These are phyloP conservation scores for Pogonomyrmex californicus DNA, from an alignment of 1,140 invertebrate genomes.

Conservation along the genomic window DNA sequence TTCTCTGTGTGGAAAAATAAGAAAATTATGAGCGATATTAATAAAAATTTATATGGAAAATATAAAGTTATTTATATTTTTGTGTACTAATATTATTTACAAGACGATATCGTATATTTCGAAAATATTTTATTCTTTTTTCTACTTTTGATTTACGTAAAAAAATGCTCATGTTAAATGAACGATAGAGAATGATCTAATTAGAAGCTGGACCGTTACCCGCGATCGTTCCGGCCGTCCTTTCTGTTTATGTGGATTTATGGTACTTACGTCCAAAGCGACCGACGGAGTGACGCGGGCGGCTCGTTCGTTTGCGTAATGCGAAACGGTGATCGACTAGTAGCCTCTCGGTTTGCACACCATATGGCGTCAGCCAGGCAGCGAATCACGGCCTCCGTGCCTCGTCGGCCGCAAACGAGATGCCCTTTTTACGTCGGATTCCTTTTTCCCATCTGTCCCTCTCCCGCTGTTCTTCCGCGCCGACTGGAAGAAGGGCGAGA, in stretches of 20 bases:
- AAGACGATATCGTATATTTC: not conserved
- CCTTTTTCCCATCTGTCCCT: conserved; percentile 45
- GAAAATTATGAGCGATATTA: not conserved
- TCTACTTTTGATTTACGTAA: not conserved
- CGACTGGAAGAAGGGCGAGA: conserved; percentile 25
- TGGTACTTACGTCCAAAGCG: conserved; percentile 17
- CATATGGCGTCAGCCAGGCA: conserved; percentile 62
- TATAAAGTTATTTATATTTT: not conserved
- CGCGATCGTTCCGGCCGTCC: conserved; percentile 23
- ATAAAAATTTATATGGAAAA: conserved; percentile 5
- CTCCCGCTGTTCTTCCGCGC: not conserved
- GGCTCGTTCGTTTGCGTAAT: conserved; percentile 63
- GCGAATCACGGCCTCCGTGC: conserved; percentile 53
- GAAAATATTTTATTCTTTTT: not conserved
- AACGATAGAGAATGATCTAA: not conserved
- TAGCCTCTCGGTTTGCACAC: conserved; percentile 58
- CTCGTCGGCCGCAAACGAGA: conserved; percentile 51
- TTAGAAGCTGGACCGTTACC: conserved; percentile 26
- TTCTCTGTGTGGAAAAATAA: too few species aligned
- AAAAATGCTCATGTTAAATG: not conserved
- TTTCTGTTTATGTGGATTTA: conserved; percentile 46
- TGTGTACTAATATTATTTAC: not conserved
- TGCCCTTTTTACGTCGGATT: conserved; percentile 59
- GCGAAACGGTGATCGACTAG: conserved; percentile 57
- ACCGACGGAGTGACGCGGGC: conserved; percentile 18